Conservation (phyloP, 2,797 vertebrate species). For the Cyclopterus lumpus region DNA sequence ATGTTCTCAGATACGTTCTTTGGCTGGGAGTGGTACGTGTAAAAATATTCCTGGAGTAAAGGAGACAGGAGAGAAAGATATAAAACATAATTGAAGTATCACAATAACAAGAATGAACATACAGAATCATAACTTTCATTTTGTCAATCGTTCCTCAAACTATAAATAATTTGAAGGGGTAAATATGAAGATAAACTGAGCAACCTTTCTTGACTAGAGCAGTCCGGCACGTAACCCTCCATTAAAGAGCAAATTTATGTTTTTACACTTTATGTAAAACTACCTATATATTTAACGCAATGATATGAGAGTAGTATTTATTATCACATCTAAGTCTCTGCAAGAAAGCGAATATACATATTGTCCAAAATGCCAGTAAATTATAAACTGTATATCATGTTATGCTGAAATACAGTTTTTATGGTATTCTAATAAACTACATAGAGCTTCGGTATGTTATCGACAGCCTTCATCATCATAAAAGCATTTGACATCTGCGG, state of each 20-base stretch:
- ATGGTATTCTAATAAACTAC: conserved; percentile 10
- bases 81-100: background rate
- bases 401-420: background rate
- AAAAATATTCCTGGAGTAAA: conserved; percentile 61
- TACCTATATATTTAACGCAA: background rate
- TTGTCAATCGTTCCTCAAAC: background rate
- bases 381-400: background rate
- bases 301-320: background rate
- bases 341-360: background rate
- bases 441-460: conserved; percentile 16
- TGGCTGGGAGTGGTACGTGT: conserved; percentile 57
- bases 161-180: background rate
- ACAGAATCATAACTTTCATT: background rate
- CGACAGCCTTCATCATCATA: conserved; percentile 53
- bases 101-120: background rate
- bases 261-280: background rate
- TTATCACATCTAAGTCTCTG: background rate
- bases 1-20: conserved; percentile 69
- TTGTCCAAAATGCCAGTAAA: background rate
- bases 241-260: background rate
- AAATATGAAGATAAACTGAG: background rate
- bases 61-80: conserved; percentile 26
- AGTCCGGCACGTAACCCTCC: background rate
- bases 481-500: conserved; percentile 56
- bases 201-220: background rate